Evolutionary conservation across 2,113 vertebrate species (phyloP), one percentile per base, ranked within the genome.

Genomic region (Spermophilus dauricus): DNA sequence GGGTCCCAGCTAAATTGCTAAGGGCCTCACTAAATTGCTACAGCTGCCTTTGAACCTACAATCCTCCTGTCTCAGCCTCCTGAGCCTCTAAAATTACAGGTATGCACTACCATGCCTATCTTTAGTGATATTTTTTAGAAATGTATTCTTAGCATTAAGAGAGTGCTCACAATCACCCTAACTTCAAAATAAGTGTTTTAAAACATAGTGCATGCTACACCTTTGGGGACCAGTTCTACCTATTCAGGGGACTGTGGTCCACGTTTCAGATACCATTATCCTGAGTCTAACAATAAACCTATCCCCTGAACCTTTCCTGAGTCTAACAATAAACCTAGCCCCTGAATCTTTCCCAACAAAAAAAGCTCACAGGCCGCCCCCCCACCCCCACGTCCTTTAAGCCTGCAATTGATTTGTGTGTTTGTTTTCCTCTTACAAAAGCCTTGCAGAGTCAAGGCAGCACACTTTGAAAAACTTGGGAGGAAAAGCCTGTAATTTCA

Each of bases 121-220:
- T 24, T 56, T 34, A 72, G 42, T 28, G 92, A 4, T 67, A n/a
- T 30, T 58, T 86, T 61, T 37, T 67, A 70, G 42, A 95, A 80
- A 93, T 37, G 6, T 51, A 61, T 69, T 96, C 65, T 85, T 70
- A 65, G 91, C 91, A 76, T 34, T 45, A 93, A 87, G 65, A 6
- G 83, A 84, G 45, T 18, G 28, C 86, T 73, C 51, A 86, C 11
- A 48, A 48, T 84, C 28, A 48, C 10, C 2, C 0, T 76, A 84
- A 81, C 88, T 89, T 96, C 69, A 91, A 67, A 97, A 70, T 34
- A 83, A 76, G 61, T 24, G 78, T 82, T 56, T 80, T 80, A 45
- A 89, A 91, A 70, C 11, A 3, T 17, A 39, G 11, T 37, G 18
- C 37, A 13, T 3, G 12, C 9, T 20, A 51, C 1, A 26, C 14